These are phyloP conservation scores for Psophia crepitans DNA, from an alignment of 2,113 vertebrate genomes.

Conservation along the genomic window DNA sequence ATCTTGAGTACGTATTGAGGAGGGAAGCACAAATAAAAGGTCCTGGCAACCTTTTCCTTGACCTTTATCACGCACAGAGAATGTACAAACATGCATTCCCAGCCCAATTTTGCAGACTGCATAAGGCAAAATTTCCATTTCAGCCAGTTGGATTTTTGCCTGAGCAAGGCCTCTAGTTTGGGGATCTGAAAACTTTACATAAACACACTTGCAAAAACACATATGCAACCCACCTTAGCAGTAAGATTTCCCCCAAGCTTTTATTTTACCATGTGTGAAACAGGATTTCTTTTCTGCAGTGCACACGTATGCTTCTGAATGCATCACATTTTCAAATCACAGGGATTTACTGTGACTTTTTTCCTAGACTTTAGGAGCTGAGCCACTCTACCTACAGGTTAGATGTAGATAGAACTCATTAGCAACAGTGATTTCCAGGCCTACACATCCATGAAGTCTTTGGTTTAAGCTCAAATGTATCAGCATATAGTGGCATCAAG, in stretches of 20 bases:
- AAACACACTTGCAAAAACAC: conserved; percentile 31
- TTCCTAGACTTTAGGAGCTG: not conserved
- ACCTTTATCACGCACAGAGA: not conserved
- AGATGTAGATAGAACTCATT: not conserved
- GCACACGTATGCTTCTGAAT: not conserved
- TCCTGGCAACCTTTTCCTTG: not conserved
- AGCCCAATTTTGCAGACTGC: not conserved
- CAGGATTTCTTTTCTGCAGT: not conserved
- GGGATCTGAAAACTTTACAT: not conserved
- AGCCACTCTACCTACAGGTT: not conserved
- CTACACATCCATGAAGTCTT: not conserved
- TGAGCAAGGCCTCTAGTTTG: conserved; percentile 13
- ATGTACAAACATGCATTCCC: not conserved
- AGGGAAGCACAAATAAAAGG: not conserved
- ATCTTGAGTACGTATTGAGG: rapidly evolving
- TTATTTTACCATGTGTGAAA: not conserved
- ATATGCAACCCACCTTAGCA: not conserved
- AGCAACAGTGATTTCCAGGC: not conserved
- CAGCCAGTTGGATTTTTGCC: conserved; percentile 20
- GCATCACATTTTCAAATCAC: not conserved
- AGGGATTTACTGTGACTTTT: not conserved
- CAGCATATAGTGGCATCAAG: not conserved
- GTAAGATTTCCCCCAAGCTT: not conserved
- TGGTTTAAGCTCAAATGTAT: not conserved
- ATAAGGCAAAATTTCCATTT: not conserved